These are phyloP conservation scores for Synergus laeviventris DNA, from an alignment of 2,888 invertebrate genomes.

Conservation along the genomic window DNA sequence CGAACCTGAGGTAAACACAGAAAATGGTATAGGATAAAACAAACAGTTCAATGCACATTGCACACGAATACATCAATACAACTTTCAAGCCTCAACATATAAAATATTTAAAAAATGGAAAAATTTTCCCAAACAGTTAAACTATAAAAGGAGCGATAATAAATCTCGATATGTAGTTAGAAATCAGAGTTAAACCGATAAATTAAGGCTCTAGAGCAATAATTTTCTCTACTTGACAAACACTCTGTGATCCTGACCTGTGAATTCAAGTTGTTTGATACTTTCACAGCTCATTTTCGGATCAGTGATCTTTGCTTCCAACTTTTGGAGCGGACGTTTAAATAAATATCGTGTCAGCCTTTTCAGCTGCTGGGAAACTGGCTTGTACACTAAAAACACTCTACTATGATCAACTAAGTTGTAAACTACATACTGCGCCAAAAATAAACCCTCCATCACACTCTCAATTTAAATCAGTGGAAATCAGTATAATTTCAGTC, in stretches of 20 bases:
- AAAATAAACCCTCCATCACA: not conserved
- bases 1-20: conserved; percentile 2
- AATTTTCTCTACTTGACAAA: not conserved
- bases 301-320: not conserved
- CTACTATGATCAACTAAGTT: not conserved
- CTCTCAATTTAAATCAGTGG: too few species aligned
- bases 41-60: not conserved
- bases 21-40: conserved; percentile 13
- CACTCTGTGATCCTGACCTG: not conserved
- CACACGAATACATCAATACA: not conserved
- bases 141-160: not conserved
- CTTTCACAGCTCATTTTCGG: conserved; percentile 1
- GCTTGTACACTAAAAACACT: not conserved
- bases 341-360: not conserved
- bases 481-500: too few species aligned
- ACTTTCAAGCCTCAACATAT: not conserved
- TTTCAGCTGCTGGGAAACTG: not conserved
- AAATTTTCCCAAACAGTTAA: too few species aligned
- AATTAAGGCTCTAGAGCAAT: not conserved
- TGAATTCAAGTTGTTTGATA: not conserved
- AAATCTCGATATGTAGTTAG: not conserved
- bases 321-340: not conserved
- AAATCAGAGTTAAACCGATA: not conserved
- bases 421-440: not conserved
- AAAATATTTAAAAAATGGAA: not conserved